Percentiles rank a stretch among this genome's conserved stretches.
Conservation (phyloP, 2,888 invertebrate genomes). For the Tenodera sinensis region DNA sequence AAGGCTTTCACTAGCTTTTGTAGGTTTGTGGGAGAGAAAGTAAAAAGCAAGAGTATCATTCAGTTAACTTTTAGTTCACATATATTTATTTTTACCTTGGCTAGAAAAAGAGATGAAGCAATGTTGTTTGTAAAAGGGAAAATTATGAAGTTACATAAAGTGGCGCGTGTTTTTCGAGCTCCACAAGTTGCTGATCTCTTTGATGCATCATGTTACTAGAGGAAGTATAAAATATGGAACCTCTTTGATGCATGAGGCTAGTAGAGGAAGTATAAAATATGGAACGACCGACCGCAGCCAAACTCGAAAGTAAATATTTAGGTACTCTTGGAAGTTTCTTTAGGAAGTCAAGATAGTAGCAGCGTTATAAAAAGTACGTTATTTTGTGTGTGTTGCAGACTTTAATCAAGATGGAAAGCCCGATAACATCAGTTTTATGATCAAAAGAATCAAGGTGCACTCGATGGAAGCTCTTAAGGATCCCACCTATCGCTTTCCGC, state of each 20-base stretch:
- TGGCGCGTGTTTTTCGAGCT: neutral
- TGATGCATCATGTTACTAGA: neutral
- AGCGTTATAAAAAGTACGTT: neutral
- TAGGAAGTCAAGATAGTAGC: neutral
- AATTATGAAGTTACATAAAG: too few relatives aligned
- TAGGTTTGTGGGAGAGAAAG: too few relatives aligned
- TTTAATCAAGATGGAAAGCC: constrained; percentile 89
- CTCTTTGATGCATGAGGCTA: neutral
- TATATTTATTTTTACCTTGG: too few relatives aligned
- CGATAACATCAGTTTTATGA: constrained; percentile 93
- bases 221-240: too few relatives aligned
- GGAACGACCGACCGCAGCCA: neutral
- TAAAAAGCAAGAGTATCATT: too few relatives aligned
- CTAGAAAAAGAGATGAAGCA: too few relatives aligned
- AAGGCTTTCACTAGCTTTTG: too few relatives aligned
- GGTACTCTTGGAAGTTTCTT: neutral
- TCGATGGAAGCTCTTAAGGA: constrained; percentile 80
- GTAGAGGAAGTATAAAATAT: neutral
- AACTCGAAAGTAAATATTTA: neutral
- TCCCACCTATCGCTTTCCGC: constrained; percentile 83
- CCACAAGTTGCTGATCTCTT: neutral
- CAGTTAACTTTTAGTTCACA: too few relatives aligned
- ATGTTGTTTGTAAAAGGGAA: too few relatives aligned
- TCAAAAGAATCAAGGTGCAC: constrained; percentile 92
- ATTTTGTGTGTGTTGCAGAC: constrained; percentile 57